Base-by-base conservation (phyloP, 2,888 invertebrate species). In the Tachina lurida region DNA sequence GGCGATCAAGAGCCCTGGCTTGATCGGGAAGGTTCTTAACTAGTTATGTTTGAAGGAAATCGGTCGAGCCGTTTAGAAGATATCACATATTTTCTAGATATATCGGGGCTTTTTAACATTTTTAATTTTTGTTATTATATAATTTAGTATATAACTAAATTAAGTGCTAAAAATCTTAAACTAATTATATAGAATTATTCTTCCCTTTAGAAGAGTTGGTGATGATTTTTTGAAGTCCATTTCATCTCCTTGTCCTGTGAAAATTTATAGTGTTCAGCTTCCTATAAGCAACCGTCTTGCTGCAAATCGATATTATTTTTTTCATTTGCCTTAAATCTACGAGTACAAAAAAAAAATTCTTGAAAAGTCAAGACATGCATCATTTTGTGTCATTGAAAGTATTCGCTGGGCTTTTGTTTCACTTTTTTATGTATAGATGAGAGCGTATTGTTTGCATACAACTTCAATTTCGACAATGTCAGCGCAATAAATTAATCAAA, bases 401-500 rank as follows among this genome's bases (percentile, higher is more conserved):
- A 83, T 83, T 86, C 80, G 70, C 75, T 76, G 52, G 74, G 67
- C 49, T 39, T 68, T 77, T 54, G 9, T 74, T 68, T 39, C 41
- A 3, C 47, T 19, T 63, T 58, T 10, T 2, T 4, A 41, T 22
- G 41, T 79, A 52, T 17, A 60, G 49, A 83, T 83, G 76, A 75
- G 65, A 75, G 65, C 54, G 84, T 67, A 86, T 86, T 86, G 86
- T 86, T 86, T 86, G 86, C 83, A 83, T 83, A 83, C 79, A 86
- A 78, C 84, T 87, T 87, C 86, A 87, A 82, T 84, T 87, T 87
- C 84, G 85, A 86, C 83, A 84, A 82, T 86, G 84, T 86, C 86
- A 84, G 84, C 78, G 87, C 87, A 87, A 87, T 87, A 87, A 87
- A 87, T 87, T 87, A 87, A 87, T 87, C 87, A 87, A 87, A 87